Evolutionary conservation across 1,140 invertebrate genomes (phyloP), one percentile per base, ranked within the genome.

Genomic region (Trinorchestia longiramus): DNA sequence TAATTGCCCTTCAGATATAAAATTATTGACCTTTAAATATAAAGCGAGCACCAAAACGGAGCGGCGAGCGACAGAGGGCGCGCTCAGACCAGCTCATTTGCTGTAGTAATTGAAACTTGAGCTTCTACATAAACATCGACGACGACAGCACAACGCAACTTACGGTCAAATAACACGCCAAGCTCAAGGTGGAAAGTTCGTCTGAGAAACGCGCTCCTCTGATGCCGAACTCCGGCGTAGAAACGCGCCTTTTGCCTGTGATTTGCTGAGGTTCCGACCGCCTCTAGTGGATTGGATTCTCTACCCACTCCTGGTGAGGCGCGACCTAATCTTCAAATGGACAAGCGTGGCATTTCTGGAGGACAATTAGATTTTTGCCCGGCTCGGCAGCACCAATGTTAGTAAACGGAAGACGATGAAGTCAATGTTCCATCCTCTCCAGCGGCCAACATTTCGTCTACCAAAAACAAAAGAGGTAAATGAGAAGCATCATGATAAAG

Each of bases 81-180:
- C 88, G 88, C 36, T 91, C 28, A 28, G 4, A 43, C 41, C 43
- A 17, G 88, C 88, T 77, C 62, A 77, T 77, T 91, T 91, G 88
- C 88, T 43, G 41, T 91, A 17, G 88, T 43, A 91, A 91, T 91
- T 91, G 43, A 91, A 91, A 91, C 88, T 91, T 91, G 41, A 8
- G 41, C 41, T 43, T 43, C 88, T 43, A 91, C 41, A 91, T 91
- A 91, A 91, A 91, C 88, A 91, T 91, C 43, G 41, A 91, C 11
- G 41, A 15, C 41, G 43, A 41, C 43, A 36, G 11, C 88, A 91
- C 88, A 42, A 91, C 43, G 19, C 41, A 91, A 91, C 88, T 91
- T 91, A 44, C 88, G 41, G 88, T 43, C 41, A 91, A 43, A 91
- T 91, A 91, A 91, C 88, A 44, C 41, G 41, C 88, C 11, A 23